These are phyloP conservation scores for Brachionus manjavacas DNA, from an alignment of 1,140 invertebrate species.

Conservation along the genomic window DNA sequence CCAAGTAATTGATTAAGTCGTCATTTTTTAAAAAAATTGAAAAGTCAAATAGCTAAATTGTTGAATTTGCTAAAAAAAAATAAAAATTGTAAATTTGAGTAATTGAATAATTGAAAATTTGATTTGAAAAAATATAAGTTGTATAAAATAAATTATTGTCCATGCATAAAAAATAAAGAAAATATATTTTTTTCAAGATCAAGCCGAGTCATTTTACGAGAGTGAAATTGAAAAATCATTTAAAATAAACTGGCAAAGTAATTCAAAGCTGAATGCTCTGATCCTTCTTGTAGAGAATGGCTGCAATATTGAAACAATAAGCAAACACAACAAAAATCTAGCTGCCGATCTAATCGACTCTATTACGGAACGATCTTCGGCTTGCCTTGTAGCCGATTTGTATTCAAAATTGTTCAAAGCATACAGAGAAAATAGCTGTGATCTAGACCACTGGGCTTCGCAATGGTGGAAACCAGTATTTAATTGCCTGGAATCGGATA, in stretches of 20 bases:
- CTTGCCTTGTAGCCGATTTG: constrained; percentile 29
- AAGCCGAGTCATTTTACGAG: background rate
- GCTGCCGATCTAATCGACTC: background rate
- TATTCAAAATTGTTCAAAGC: constrained; percentile 27
- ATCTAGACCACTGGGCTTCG: background rate
- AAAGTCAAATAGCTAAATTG: too few species aligned
- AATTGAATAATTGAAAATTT: too few species aligned
- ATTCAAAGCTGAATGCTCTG: constrained; percentile 16
- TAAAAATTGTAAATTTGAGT: too few species aligned
- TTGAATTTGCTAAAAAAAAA: too few species aligned
- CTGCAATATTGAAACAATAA: background rate
- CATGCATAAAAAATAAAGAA: too few species aligned
- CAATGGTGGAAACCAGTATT: constrained; percentile 12
- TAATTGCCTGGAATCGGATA: background rate
- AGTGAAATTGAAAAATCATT: constrained; percentile 23
- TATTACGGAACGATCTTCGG: background rate
- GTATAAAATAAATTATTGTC: too few species aligned
- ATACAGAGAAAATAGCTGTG: background rate
- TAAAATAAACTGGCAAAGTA: background rate
- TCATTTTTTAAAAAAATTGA: too few species aligned
- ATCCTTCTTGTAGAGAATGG: constrained; percentile 13
- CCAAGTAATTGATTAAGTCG: too few species aligned
- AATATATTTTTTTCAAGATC: background rate
- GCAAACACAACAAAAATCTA: background rate
- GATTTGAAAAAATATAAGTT: too few species aligned